These are phyloP conservation scores for Cetoscarus ocellatus DNA, from an alignment of 2,797 vertebrate species.

Conservation along the genomic window DNA sequence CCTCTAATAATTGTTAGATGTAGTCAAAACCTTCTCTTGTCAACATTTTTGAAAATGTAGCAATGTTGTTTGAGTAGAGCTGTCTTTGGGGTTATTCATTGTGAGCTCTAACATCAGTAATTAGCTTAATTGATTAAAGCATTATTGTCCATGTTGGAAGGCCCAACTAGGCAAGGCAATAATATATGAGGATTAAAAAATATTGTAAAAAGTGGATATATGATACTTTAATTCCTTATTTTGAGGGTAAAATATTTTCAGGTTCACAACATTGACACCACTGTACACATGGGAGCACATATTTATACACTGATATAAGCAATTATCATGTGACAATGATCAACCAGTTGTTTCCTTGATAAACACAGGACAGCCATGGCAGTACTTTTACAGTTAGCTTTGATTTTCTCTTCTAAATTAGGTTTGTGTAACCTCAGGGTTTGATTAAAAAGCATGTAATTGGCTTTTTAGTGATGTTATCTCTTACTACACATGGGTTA, in stretches of 20 bases:
- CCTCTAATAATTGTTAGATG: constrained; percentile 7
- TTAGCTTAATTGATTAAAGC: not conserved
- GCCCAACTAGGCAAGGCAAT: not conserved
- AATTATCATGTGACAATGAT: too few species aligned
- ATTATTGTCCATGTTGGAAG: not conserved
- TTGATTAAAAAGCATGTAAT: not conserved
- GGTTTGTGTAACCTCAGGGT: not conserved
- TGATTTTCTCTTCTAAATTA: constrained; percentile 2
- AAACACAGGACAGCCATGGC: not conserved
- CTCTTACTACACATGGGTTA: too few species aligned
- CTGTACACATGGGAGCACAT: too few species aligned
- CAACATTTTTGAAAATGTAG: not conserved
- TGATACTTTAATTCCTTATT: not conserved
- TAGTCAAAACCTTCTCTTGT: not conserved
- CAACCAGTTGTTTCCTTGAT: not conserved
- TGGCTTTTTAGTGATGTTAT: not conserved
- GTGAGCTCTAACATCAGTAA: not conserved
- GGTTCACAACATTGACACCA: not conserved
- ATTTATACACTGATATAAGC: too few species aligned
- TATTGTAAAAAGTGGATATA: too few species aligned
- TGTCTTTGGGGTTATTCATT: too few species aligned
- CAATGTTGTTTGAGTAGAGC: not conserved
- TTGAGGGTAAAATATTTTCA: not conserved
- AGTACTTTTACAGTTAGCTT: not conserved
- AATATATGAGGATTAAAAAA: too few species aligned